Evolutionary conservation across 2,888 invertebrate species (phyloP).

Genomic region (Spilarctia lutea): DNA sequence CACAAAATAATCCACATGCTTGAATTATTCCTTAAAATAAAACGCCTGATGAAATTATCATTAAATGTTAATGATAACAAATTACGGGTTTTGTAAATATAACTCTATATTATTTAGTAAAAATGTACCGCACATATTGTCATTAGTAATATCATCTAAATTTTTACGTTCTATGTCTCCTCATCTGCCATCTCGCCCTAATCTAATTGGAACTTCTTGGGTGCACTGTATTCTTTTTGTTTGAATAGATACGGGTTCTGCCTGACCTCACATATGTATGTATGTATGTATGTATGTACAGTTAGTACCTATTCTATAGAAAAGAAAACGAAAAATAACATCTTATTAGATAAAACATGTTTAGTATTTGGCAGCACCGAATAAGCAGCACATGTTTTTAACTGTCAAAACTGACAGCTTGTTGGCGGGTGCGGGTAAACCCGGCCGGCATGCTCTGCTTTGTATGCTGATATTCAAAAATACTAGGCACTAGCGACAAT

Average conservation of each 20-base stretch:
- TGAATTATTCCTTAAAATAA: background rate
- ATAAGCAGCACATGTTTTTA: background rate
- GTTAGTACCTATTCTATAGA: background rate
- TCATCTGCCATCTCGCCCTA: background rate
- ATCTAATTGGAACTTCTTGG: background rate
- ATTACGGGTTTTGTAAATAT: background rate
- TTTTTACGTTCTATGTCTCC: background rate
- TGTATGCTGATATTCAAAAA: background rate
- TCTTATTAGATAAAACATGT: background rate
- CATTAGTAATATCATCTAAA: too few species aligned
- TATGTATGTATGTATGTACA: too few species aligned
- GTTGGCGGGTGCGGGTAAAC: background rate
- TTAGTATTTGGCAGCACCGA: background rate
- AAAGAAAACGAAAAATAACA: background rate
- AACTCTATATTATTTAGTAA: background rate
- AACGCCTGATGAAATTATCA: background rate
- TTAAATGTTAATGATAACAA: too few species aligned
- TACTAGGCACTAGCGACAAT: background rate
- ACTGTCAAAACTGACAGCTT: background rate
- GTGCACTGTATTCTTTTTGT: background rate
- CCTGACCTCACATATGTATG: background rate
- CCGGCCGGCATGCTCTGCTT: background rate
- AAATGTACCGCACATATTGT: too few species aligned
- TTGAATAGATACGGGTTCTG: background rate
- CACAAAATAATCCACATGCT: too few species aligned